Conservation (phyloP, 1,140 invertebrate species). For the Branchinecta lindahli region DNA sequence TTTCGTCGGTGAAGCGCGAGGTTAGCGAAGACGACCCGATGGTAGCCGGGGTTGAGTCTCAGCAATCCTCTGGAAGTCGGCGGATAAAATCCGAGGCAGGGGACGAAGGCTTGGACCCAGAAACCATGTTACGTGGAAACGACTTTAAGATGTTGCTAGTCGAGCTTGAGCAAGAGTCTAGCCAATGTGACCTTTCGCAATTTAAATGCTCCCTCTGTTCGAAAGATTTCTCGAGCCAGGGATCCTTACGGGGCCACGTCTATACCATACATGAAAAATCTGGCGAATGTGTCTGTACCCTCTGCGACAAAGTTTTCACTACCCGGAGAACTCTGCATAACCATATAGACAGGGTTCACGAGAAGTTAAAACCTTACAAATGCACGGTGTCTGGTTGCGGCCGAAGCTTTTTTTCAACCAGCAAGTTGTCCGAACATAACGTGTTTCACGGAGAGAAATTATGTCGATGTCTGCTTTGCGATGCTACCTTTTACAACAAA, state of each 20-base stretch:
- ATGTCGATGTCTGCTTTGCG: conserved; percentile 23
- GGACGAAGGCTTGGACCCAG: no score
- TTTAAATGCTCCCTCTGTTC: background rate
- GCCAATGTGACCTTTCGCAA: no score
- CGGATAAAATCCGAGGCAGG: no score
- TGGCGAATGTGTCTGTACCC: background rate
- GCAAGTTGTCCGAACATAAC: background rate
- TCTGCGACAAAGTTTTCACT: background rate
- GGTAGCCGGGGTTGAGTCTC: no score
- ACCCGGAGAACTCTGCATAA: background rate
- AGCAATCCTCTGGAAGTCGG: no score
- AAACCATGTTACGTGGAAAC: no score
- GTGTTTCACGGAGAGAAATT: conserved; percentile 23
- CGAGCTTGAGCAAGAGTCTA: no score
- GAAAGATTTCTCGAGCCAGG: background rate
- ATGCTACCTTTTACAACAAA: conserved; percentile 21
- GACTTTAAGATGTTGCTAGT: no score
- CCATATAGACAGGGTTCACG: background rate
- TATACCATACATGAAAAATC: background rate
- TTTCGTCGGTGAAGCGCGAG: no score
- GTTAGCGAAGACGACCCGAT: no score
- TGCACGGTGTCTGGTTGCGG: background rate
- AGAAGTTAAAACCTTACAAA: background rate
- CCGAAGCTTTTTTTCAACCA: background rate
- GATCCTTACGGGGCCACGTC: background rate